These are phyloP conservation scores for Lineus longissimus DNA, from an alignment of 1,140 invertebrate genomes.

Conservation along the genomic window DNA sequence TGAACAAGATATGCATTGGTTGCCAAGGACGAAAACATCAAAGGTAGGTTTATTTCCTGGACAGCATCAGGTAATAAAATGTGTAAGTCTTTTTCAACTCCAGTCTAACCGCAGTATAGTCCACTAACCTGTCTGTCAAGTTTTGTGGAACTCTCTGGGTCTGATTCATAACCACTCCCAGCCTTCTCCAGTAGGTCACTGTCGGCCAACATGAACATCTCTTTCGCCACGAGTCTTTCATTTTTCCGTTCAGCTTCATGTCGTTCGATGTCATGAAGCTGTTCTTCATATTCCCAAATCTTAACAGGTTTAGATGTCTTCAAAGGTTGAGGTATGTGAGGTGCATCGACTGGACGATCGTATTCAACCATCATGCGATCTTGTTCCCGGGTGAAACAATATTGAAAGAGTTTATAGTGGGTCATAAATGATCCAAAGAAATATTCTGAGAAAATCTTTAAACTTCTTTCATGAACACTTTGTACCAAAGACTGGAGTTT, in stretches of 20 bases:
- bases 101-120: no score
- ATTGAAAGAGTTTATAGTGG: conserved; percentile 43
- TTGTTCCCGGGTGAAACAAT: conserved; percentile 30
- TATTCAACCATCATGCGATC: conserved; percentile 25
- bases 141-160: no score
- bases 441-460: conserved; percentile 37
- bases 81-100: no score
- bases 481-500: conserved; percentile 18
- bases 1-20: no score
- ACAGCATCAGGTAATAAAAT: no score
- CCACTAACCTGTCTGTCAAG: no score
- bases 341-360: conserved; percentile 19
- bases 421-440: conserved; percentile 37
- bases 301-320: conserved; percentile 27
- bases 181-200: no score
- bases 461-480: conserved; percentile 29
- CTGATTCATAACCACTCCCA: no score
- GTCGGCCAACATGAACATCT: conserved; percentile 12
- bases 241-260: conserved; percentile 21
- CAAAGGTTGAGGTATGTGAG: conserved; percentile 19
- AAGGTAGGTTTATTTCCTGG: no score
- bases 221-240: conserved; percentile 20
- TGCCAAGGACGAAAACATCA: no score
- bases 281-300: conserved; percentile 36
- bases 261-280: conserved; percentile 26